Base-by-base conservation (phyloP, 1,140 invertebrate species). In the Sipha flava region DNA sequence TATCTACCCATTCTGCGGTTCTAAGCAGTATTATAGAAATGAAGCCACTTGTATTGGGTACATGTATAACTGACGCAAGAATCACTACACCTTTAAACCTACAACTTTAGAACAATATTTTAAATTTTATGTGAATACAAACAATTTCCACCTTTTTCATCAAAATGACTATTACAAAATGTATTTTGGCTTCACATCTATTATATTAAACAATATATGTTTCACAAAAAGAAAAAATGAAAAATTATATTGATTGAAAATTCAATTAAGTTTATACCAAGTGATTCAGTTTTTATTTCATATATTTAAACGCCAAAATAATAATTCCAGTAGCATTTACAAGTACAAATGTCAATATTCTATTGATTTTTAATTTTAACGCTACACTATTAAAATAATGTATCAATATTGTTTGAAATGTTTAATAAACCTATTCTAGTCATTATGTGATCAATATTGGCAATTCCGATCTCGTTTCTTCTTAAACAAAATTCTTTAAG, bases 401-500 rank as follows among this genome's bases (percentile, higher is more conserved):
- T 29, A 70, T 70, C 40, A 29, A 26, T 70, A 70, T 47, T 26
- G 47, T 40, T 66, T 66, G 10, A 23, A 21, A 40, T 7, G 21
- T 40, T 23, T 1, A 23, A 66, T 40, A 34, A 66, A 59, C 1
- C 37, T 75, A 75, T 75, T 49, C 47, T 75, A 75, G 70, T 75
- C 70, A 75, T 75, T 54, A 54, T 75, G 70, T 75, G 70, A 75
- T 75, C 54, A 54, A 37, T 54, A 75, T 26, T 23, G 45, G 70
- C n/a, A 75, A 75, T 52, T 75, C 70, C 14, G 70, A 75, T 75
- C 70, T 75, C 70, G 70, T 52, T 75, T 23, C 70, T 54, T 54
- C 23, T 45, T 18, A 68, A 68, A 68, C 64, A 68, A 68, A 45
- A 26, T 2, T 9, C 6, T 68, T 29, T n/a, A 57, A 12, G 26